Conservation (phyloP, 2,113 vertebrate species). For the Hippocampus comes region DNA sequence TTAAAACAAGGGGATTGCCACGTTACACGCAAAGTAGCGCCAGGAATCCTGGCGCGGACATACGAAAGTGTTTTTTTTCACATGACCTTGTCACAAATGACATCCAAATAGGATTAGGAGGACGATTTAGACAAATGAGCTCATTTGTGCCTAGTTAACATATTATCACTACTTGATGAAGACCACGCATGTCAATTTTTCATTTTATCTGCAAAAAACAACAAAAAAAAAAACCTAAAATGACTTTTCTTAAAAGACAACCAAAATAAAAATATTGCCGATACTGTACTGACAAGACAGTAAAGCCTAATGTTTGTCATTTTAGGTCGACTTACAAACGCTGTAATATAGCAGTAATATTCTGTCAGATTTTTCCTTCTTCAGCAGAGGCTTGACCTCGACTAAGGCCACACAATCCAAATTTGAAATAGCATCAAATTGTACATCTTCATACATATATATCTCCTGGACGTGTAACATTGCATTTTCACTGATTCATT, state of each 20-base stretch:
- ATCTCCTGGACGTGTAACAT: too few species aligned
- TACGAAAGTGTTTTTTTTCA: slow-evolving; percentile 39
- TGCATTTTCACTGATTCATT: too few species aligned
- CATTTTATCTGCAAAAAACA: neutral
- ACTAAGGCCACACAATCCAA: too few species aligned
- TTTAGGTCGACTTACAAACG: too few species aligned
- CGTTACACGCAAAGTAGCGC: slow-evolving; percentile 19
- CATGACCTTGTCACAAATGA: slow-evolving; percentile 45
- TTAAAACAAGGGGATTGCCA: slow-evolving; percentile 38
- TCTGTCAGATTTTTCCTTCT: too few species aligned
- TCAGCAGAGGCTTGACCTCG: too few species aligned
- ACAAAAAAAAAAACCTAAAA: neutral
- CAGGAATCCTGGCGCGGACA: slow-evolving; percentile 37
- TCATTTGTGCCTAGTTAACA: neutral
- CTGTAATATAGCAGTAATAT: too few species aligned
- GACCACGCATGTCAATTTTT: neutral
- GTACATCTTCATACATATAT: too few species aligned
- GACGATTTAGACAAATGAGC: slow-evolving; percentile 4
- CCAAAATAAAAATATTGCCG: too few species aligned
- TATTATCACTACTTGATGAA: neutral
- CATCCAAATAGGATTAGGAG: slow-evolving; percentile 30
- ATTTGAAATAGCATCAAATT: too few species aligned
- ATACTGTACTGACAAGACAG: too few species aligned
- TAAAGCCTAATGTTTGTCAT: too few species aligned
- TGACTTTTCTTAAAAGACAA: neutral